phyloP scores from a whole-genome alignment of 2,797 vertebrate genomes.

The Acestrorhynchus altus region DNA sequence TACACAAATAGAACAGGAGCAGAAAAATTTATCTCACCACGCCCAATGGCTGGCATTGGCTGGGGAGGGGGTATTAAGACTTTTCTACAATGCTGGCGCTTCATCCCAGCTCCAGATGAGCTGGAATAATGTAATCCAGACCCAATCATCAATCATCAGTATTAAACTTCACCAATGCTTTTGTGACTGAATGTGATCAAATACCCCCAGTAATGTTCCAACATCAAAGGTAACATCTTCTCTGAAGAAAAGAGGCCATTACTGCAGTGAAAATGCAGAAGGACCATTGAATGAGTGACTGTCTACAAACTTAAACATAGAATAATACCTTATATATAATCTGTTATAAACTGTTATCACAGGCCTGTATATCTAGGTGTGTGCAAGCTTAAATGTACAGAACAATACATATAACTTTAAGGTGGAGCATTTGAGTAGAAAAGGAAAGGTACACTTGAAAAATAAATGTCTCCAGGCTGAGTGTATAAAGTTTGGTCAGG shows the following conservation, averaged over 20 bases:
- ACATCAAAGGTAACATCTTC: too few species aligned
- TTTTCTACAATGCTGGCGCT: too few species aligned
- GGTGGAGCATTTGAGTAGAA: slow-evolving; percentile 28
- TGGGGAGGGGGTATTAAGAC: too few species aligned
- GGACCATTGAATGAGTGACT: background rate
- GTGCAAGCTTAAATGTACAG: slow-evolving; percentile 14
- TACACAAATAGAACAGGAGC: too few species aligned
- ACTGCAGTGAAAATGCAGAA: background rate
- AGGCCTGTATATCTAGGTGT: slow-evolving; percentile 22
- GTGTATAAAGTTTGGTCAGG: slow-evolving; percentile 76
- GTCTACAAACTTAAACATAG: background rate
- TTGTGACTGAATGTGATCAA: background rate
- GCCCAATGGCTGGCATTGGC: too few species aligned
- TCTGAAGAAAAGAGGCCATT: background rate
- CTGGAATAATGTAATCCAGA: background rate
- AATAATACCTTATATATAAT: too few species aligned
- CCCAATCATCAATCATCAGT: background rate
- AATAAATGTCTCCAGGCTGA: slow-evolving; percentile 77
- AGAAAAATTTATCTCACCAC: too few species aligned
- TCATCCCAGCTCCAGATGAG: background rate
- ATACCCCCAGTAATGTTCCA: background rate
- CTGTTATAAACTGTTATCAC: slow-evolving; percentile 14
- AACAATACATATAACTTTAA: slow-evolving; percentile 6
- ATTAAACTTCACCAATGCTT: background rate
- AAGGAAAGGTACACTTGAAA: slow-evolving; percentile 70